Evolutionary conservation across 2,888 invertebrate species (phyloP), one percentile per base, ranked within the genome.

Genomic region (Maniola hyperantus): DNA sequence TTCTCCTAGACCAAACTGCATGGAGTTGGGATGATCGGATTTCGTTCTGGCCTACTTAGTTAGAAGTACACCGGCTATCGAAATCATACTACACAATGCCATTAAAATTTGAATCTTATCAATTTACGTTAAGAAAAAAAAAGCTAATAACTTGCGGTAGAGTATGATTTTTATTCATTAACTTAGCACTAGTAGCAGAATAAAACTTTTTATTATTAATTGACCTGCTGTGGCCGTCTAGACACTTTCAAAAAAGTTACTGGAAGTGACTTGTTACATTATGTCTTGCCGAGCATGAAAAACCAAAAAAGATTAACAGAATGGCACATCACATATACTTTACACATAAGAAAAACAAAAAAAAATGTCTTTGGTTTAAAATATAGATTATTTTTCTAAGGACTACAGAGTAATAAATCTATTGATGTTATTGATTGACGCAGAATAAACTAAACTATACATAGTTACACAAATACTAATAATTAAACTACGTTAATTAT

Each of bases 231-330:
- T 26, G 1, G 26, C 26, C 26, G 4, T 26, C 26, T 26, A 26
- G 26, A 26, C 26, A 26, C 26, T 39, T 10, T 10, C 8, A 61
- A 61, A 66, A 55, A 8, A 34, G 58, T 48, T 63, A 46, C 51
- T 42, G 53, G 67, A 64, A 54, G 62, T 65, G 64, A 54, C 72
- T 69, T 59, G 71, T 70, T 69, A 72, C 58, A 65, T 69, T 51
- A 53, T 64, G 46, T 55, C 55, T 69, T 60, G 69, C 77, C 76
- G 78, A 80, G 79, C 78, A 80, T 78, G 87, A 80, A 82, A 82
- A 76, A 78, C 77, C 76, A 83, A 82, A 85, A 85, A 87, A 18
- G 81, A 75, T 69, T 71, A 68, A 73, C 64, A 39, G 39, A 65
- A 66, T 64, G 67, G 58, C 66, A 26, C 58, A 67, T 70, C 20